Base-by-base conservation (phyloP, 1,140 invertebrate genomes). In the Reticulitermes speratus region DNA sequence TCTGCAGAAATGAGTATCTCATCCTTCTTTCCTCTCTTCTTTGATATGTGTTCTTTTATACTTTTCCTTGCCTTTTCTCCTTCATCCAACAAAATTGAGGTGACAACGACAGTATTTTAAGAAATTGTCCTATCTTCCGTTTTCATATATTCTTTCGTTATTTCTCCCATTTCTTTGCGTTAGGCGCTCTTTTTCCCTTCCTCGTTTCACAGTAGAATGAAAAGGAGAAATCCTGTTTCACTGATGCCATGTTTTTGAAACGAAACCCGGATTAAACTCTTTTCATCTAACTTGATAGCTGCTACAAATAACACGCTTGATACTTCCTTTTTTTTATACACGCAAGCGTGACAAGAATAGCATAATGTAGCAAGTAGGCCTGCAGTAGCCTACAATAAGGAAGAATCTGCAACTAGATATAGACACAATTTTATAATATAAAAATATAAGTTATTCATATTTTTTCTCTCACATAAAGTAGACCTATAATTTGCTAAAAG, bases 21-120 rank as follows among this genome's bases (percentile, higher is more conserved):
- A 11, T 75, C 65, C 65, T 75, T 75, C 25, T 30, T 75, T n/a
- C 7, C 59, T 75, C 65, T 75, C 65, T 30, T 30, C 65, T 75
- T 30, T 2, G n/a, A 75, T 75, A 25, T 75, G 9, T 75, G n/a
- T 75, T 65, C 59, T 65, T 75, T 75, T 75, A 75, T 75, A 25
- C 25, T 30, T 75, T 75, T 75, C n/a, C n/a, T 30, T n/a, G 14
- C 65, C 14, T 30, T 75, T 75, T 75, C 21, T 75, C n/a, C 65
- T 30, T 30, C 65, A 75, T 75, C 65, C 65, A 75, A 75, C 65
- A 30, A 75, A 75, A 75, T 23, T 75, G 65, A 75, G 65, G 65
- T 75, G 65, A 75, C 65, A 75, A n/a, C 25, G 65, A 30, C 65
- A 30, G 65, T 75, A n/a, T 75, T 75, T 75, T 75, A 75, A 75